Evolutionary conservation across 2,797 vertebrate species (phyloP).

Genomic region (Tokudaia muenninki): DNA sequence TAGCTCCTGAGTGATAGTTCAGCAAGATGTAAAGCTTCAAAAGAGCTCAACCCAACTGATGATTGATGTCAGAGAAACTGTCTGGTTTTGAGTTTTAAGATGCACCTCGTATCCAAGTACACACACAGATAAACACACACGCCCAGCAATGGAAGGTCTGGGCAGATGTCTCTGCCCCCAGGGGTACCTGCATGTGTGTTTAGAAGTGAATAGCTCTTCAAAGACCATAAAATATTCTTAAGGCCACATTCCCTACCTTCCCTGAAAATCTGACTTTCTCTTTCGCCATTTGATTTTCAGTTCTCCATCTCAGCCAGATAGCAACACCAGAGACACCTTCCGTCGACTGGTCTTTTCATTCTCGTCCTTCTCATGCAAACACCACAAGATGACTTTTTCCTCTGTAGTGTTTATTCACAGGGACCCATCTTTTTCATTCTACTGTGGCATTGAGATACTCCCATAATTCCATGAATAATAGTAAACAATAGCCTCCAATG

Average conservation of each 20-base stretch:
- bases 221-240: background rate
- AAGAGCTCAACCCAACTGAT: conserved; percentile 73
- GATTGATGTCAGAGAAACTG: conserved; percentile 80
- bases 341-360: background rate
- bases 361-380: background rate
- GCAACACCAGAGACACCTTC: background rate
- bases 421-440: background rate
- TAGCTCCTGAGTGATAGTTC: conserved; percentile 84
- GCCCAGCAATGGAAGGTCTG: conserved; percentile 71
- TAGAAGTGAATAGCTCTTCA: conserved; percentile 16
- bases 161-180: conserved; percentile 46
- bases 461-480: background rate
- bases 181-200: conserved; percentile 15
- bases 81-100: conserved; percentile 85
- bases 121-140: background rate
- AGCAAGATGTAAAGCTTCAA: conserved; percentile 85
- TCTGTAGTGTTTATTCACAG: background rate
- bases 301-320: background rate
- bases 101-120: conserved; percentile 81
- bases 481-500: background rate
- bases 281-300: background rate
- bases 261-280: conserved; percentile 11
- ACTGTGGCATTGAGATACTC: background rate
- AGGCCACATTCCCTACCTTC: conserved; percentile 24
- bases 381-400: background rate